Evolutionary conservation across 2,797 vertebrate genomes (phyloP).

Genomic region (Artibeus jamaicensis): DNA sequence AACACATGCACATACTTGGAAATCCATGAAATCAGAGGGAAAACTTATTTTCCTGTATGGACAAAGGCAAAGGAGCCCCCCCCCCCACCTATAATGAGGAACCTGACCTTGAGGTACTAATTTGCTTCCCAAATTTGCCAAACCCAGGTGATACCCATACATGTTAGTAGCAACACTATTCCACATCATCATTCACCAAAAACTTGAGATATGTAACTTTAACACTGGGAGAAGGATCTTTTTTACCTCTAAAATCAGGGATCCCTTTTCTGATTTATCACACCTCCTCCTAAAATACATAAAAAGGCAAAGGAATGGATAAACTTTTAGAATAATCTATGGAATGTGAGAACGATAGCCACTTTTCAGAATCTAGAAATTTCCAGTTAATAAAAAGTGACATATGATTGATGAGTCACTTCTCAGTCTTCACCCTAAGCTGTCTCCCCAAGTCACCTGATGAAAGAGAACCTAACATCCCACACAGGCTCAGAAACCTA

Average conservation of each 20-base stretch:
- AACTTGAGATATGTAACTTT: neutral
- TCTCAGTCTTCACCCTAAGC: neutral
- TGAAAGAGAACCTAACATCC: neutral
- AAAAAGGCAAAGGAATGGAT: neutral
- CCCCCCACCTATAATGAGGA: neutral
- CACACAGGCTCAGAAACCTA: neutral
- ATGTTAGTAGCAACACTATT: neutral
- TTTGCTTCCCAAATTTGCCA: neutral
- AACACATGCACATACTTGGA: neutral
- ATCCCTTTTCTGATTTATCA: constrained; percentile 7
- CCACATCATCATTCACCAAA: neutral
- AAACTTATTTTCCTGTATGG: neutral
- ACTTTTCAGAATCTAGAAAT: neutral
- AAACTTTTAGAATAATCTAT: neutral
- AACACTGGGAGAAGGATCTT: neutral
- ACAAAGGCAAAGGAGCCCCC: neutral
- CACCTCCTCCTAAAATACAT: neutral
- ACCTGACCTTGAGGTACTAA: neutral
- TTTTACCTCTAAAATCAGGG: neutral
- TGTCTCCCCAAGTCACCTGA: neutral
- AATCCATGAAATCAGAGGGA: neutral
- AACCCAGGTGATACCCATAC: neutral
- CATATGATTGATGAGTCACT: neutral
- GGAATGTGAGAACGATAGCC: neutral
- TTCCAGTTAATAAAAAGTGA: neutral